Conservation (phyloP, 2,888 invertebrate genomes). For the Endotricha flammealis region DNA sequence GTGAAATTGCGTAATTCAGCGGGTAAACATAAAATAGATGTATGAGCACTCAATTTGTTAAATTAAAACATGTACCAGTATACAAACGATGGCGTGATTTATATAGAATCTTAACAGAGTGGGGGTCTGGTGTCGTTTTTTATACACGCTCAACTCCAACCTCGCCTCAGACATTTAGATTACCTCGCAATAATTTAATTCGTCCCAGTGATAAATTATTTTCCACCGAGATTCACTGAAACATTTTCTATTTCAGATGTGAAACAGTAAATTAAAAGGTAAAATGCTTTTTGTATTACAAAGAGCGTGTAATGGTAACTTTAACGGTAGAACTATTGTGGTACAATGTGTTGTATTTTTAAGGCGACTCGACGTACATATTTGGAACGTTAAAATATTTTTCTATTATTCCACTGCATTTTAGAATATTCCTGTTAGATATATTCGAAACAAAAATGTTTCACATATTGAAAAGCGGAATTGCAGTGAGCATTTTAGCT, state of each 20-base stretch:
- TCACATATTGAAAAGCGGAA: too few relatives aligned
- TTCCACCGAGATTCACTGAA: not conserved
- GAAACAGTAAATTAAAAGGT: slow-evolving; percentile 18
- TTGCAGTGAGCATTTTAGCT: too few relatives aligned
- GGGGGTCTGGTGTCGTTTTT: slow-evolving; percentile 2
- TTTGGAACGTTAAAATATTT: too few relatives aligned
- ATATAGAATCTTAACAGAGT: not conserved
- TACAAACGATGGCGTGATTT: not conserved
- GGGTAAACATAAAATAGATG: too few relatives aligned
- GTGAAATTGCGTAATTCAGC: too few relatives aligned
- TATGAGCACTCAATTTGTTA: not conserved
- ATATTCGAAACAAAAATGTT: too few relatives aligned
- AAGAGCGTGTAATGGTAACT: not conserved
- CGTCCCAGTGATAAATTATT: slow-evolving; percentile 6
- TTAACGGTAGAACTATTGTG: too few relatives aligned
- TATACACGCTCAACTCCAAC: slow-evolving; percentile 4
- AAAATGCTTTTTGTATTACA: not conserved
- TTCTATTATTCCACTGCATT: too few relatives aligned
- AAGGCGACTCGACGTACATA: too few relatives aligned
- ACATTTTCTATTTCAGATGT: slow-evolving; percentile 12
- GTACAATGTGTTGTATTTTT: too few relatives aligned
- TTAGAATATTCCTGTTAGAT: too few relatives aligned
- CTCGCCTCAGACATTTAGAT: slow-evolving; percentile 2
- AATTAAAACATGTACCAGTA: not conserved
- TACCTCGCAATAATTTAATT: slow-evolving; percentile 8